Base-by-base conservation (phyloP, 2,113 vertebrate species). In the Camelus dromedarius region DNA sequence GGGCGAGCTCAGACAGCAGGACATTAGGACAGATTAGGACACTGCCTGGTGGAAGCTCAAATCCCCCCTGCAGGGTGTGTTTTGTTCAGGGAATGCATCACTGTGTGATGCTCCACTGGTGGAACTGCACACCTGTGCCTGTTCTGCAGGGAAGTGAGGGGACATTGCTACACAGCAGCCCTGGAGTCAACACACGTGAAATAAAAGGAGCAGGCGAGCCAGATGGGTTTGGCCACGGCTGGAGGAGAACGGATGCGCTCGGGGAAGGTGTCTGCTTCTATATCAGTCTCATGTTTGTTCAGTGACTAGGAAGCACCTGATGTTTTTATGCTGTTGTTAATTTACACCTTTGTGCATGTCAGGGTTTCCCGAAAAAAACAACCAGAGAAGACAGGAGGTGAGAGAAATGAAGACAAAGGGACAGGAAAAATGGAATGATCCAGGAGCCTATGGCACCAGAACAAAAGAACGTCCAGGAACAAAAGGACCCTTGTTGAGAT, bases 81-180 rank as follows among this genome's bases (percentile, higher is more conserved):
- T 98, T 98, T 97, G 95, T 97, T 97, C 96, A 48, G 83, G 89
- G 94, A 93, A 60, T 91, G 72, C 11, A 75, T 90, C 96, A 87
- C 52, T 89, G 96, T 96, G 94, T 93, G 97, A 82, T 91, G 80
- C 91, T 98, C 85, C 97, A 92, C 93, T 91, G 95, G 97, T 94
- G 30, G 92, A 95, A 97, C 56, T 95, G 86, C 84, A 76, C 64
- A 90, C 96, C 38, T 94, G 9, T 42, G 0, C 24, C 62, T 96
- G 66, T 90, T 4, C 70, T 70, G 73, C 70, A 56, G 94, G 79
- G 58, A 92, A 94, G 83, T 76, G n/a, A 69, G 52, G 11, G 35
- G 69, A 48, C 82, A 93, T 60, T 95, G 89, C 76, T 22, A 75
- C 30, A 96, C 93, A 81, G 76, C 30, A 86, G 89, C 58, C 91